phyloP scores from a whole-genome alignment of 2,888 invertebrate genomes.

The Pseudococcus viburni region DNA sequence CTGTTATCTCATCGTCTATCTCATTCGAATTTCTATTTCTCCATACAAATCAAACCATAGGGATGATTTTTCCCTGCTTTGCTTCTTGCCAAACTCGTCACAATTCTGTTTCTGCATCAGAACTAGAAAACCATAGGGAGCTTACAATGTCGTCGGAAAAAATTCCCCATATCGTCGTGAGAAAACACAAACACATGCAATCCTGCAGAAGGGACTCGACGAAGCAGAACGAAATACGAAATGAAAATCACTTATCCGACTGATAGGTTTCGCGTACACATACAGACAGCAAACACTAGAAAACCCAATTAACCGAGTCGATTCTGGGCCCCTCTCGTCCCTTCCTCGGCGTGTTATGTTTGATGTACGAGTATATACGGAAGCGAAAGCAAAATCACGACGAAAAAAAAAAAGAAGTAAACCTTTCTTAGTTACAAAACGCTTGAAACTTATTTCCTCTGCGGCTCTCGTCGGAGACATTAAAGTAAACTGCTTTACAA shows the following conservation, averaged over 20 bases:
- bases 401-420: background rate
- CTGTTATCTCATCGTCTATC: background rate
- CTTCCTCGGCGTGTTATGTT: background rate
- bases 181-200: background rate
- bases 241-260: slow-evolving; percentile 20
- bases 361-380: background rate
- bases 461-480: slow-evolving; percentile 52
- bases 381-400: background rate
- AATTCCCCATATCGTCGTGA: background rate
- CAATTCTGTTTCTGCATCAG: too few species aligned
- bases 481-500: slow-evolving; percentile 48
- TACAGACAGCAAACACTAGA: background rate
- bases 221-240: background rate
- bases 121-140: background rate
- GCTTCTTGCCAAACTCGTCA: too few species aligned
- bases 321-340: background rate
- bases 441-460: slow-evolving; percentile 43
- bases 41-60: background rate
- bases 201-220: background rate
- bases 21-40: background rate
- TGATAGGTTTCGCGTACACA: background rate
- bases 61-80: background rate
- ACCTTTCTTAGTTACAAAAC: slow-evolving; percentile 42
- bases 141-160: background rate
- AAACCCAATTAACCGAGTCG: background rate